phyloP scores from a whole-genome alignment of 1,140 invertebrate species.

The Sitophilus oryzae region DNA sequence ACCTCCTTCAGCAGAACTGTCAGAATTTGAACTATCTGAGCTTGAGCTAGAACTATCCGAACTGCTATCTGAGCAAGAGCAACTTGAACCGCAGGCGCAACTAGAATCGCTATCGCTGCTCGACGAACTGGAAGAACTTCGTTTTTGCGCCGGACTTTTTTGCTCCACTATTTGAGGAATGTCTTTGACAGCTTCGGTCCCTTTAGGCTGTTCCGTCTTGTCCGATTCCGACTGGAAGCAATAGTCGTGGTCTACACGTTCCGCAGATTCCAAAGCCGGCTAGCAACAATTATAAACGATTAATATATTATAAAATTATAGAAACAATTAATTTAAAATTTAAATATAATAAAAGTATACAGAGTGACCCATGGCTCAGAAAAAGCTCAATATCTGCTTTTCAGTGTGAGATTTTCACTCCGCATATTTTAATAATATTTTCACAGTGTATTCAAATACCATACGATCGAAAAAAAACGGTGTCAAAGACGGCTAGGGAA shows the following conservation, averaged over 20 bases:
- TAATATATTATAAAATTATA: neutral
- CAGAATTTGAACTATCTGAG: conserved; percentile 65
- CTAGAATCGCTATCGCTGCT: conserved; percentile 68
- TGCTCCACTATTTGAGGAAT: neutral
- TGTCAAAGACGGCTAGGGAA: too few relatives aligned
- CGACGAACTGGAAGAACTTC: conserved; percentile 55
- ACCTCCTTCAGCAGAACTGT: conserved; percentile 53
- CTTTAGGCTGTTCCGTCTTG: neutral
- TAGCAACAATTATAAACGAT: conserved; percentile 5
- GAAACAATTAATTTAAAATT: too few relatives aligned
- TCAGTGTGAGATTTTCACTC: too few relatives aligned
- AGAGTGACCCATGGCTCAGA: too few relatives aligned
- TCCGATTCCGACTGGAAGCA: conserved; percentile 40
- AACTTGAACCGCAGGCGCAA: conserved; percentile 73
- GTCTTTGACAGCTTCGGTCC: conserved; percentile 1
- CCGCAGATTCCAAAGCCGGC: conserved; percentile 38
- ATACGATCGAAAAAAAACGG: too few relatives aligned
- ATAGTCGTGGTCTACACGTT: conserved; percentile 58
- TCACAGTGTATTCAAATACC: too few relatives aligned
- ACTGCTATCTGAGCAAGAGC: conserved; percentile 62
- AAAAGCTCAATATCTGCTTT: too few relatives aligned
- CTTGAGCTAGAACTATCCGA: conserved; percentile 54
- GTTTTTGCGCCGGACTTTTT: conserved; percentile 20
- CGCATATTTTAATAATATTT: too few relatives aligned
- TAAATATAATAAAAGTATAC: too few relatives aligned